Evolutionary conservation across 2,888 invertebrate genomes (phyloP), one percentile per base, ranked within the genome.

Genomic region (Drosophila villosipedis): DNA sequence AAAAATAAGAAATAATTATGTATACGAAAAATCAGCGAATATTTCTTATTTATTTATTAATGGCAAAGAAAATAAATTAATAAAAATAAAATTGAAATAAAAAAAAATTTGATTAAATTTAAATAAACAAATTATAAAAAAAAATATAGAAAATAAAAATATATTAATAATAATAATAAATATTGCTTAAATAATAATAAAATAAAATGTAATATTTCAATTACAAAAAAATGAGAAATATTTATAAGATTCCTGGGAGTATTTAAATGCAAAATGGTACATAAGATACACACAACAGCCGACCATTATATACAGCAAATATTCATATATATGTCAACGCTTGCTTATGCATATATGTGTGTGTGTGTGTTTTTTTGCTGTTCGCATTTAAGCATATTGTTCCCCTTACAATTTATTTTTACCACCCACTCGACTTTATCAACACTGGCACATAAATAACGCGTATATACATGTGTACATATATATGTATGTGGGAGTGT

Each of bases 391-490:
- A 61, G 39, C 61, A 53, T 50, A 49, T 54, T 59, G 31, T 43
- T 52, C 31, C 30, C 59, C 30, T 28, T 54, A 33, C 71, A 37
- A 39, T 47, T 41, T 33, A 59, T 35, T 43, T 58, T 54, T 33
- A 60, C 72, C 66, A 73, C 68, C 73, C 81, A 81, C 73, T 71
- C 55, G 50, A 58, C 54, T 47, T 64, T 49, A 60, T 14, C 64
- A 39, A 49, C 61, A 66, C 59, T 66, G 60, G 57, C 73, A 82
- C 58, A 84, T 58, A 65, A 64, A 50, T 63, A 47, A 10, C 16
- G 16, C 16, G 16, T n/a, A 55, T 31, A 65, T 54, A 37, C 41
- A 55, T 50, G 54, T 37, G 39, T 19, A n/a, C 16, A 31, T 1
- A 30, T 30, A 5, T 30, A 30, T 30, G 28, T 57, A 53, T 53